phyloP scores from a whole-genome alignment of 2,888 invertebrate genomes.

The Mesodorylaimus sp. region DNA sequence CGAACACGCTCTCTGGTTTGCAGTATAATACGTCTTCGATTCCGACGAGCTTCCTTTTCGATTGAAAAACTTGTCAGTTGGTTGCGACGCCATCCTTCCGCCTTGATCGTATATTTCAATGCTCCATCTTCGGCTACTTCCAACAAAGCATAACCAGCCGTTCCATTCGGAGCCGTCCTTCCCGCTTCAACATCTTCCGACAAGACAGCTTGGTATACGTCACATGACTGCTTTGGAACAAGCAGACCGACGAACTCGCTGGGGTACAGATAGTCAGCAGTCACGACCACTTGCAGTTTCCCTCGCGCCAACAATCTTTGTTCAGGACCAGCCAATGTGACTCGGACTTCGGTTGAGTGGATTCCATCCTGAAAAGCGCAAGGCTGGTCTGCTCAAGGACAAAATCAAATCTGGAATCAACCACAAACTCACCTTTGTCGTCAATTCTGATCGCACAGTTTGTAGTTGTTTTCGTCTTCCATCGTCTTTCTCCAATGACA shows the following conservation, averaged over 20 bases:
- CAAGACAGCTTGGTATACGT: not conserved
- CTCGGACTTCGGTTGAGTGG: not conserved
- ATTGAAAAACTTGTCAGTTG: too few species aligned
- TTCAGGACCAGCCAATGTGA: not conserved
- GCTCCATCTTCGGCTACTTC: not conserved
- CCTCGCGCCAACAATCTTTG: not conserved
- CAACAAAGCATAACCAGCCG: not conserved
- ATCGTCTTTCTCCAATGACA: conserved; percentile 4
- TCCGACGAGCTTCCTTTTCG: too few species aligned
- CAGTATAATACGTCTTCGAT: too few species aligned
- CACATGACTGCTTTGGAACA: conserved; percentile 10
- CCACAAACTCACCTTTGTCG: conserved; percentile 11
- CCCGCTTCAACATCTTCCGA: not conserved
- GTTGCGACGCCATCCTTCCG: too few species aligned
- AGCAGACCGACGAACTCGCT: conserved; percentile 14
- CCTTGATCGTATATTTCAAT: not conserved
- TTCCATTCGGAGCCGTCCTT: not conserved
- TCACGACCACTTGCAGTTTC: conserved; percentile 10
- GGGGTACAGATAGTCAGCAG: conserved; percentile 13
- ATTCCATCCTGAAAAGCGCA: conserved; percentile 1
- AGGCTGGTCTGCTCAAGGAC: not conserved
- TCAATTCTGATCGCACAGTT: conserved; percentile 13
- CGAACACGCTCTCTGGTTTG: too few species aligned
- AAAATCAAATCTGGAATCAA: not conserved
- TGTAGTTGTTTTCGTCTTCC: conserved; percentile 13